phyloP scores from a whole-genome alignment of 1,140 invertebrate genomes.

The Pollicipes pollicipes region DNA sequence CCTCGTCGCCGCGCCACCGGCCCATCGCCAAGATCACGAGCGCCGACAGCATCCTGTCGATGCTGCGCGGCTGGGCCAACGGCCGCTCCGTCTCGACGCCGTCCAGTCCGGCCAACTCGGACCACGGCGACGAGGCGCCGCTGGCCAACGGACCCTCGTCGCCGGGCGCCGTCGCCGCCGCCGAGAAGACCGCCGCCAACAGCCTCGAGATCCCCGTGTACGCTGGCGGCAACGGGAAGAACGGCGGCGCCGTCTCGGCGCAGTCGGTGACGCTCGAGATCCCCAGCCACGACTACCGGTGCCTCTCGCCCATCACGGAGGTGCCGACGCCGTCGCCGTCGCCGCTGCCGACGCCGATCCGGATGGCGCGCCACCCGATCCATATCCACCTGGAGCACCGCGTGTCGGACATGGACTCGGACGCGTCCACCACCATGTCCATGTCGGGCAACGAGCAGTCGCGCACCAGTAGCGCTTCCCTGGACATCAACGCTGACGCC shows the following conservation, averaged over 20 bases:
- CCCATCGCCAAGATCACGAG: constrained; percentile 1
- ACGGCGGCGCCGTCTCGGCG: not conserved
- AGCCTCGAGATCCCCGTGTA: not conserved
- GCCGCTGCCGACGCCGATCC: constrained; percentile 41
- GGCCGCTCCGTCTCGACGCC: not conserved
- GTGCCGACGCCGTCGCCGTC: constrained; percentile 47
- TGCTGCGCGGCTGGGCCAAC: not conserved
- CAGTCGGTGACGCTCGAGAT: constrained; percentile 33
- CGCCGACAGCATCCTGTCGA: not conserved
- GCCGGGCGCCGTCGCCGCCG: not conserved
- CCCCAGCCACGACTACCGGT: constrained; percentile 42
- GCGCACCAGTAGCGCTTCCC: constrained; percentile 5
- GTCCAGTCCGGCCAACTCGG: not conserved
- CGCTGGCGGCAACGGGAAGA: not conserved
- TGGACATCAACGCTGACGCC: constrained; percentile 10
- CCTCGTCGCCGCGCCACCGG: not conserved
- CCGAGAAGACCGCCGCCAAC: not conserved
- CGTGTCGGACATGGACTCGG: constrained; percentile 16
- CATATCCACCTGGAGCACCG: constrained; percentile 14
- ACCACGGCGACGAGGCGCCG: not conserved
- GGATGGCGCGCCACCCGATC: constrained; percentile 16
- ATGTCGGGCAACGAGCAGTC: constrained; percentile 8
- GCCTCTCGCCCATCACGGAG: constrained; percentile 51
- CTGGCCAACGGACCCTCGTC: not conserved
- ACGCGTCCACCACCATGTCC: constrained; percentile 13